Evolutionary conservation across 2,113 vertebrate genomes (phyloP), one percentile per base, ranked within the genome.

Genomic region (Aptenodytes forsteri): DNA sequence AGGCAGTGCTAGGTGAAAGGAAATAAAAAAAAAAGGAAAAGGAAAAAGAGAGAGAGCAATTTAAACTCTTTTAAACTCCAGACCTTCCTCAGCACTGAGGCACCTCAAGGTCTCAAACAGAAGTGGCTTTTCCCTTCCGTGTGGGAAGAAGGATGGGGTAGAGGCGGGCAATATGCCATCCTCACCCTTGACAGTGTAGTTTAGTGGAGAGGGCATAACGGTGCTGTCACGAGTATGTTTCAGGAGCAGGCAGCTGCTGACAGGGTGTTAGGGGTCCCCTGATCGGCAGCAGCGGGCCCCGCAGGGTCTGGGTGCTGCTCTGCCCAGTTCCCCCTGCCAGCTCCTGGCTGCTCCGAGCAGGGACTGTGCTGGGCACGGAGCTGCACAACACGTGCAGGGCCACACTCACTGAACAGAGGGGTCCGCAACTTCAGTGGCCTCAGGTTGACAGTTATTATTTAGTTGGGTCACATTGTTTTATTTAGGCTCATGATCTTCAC

Each of bases 61-160:
- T 67, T 61, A 65, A 89, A 36, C 8, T 23, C 8, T 46, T 72
- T 70, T 71, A 32, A 49, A 66, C 17, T 59, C 61, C 47, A 92
- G 52, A 50, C 6, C 10, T 79, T 67, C 22, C 25, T 79, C 30
- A 66, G n/a, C 21, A 47, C 20, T 42, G 18, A 20, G 38, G 22
- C 20, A 52, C 30, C 46, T 78, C 50, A 42, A 32, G 15, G 7
- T 55, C 59, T 66, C 54, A 50, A 25, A 38, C 3, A 50, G 1
- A 5, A 84, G 29, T 4, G 12, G 12, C 6, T 75, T 64, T 90
- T 79, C 1, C 0, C 2, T 20, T 61, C 23, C 0, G 0, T 30
- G 2, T n/a, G 17, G 56, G 32, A 79, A 65, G 46, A 69, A 47
- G 14, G 15, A 36, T 42, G 16, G 2, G 23, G 25, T 18, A 36